Evolutionary conservation across 2,888 invertebrate genomes (phyloP), one percentile per base, ranked within the genome.

Genomic region (Punctoribates punctum): DNA sequence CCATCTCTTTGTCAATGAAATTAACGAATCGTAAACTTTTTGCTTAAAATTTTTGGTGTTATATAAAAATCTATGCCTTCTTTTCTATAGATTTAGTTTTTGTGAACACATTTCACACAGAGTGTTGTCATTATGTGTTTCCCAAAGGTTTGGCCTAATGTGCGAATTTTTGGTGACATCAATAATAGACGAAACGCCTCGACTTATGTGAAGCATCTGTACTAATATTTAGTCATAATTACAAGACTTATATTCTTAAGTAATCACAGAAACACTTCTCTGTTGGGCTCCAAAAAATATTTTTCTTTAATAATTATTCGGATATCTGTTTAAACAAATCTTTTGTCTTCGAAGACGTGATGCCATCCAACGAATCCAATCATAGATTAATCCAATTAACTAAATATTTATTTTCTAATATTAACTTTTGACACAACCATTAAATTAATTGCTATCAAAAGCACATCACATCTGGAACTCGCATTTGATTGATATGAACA

Each of bases 11-110:
- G 57, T 57, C 8, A 57, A 57, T 57, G n/a, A 20, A 57, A 57
- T 57, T 57, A 57, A 57, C 57, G 57, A 57, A 25, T 57, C 57
- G 57, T 57, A 57, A 57, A 57, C 57, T 57, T 57, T 57, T 57
- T 57, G 2, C 34, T 34, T 34, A 2, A 23, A 25, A 57, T 17
- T 57, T 57, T 57, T 57, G 11, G 57, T 57, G 57, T 57, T 57
- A 25, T 57, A 57, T 57, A 57, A 57, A 57, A 57, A 57, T 57
- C 54, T 54, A 11, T 57, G 2, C 20, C 20, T 20, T 57, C 57
- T 57, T 57, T n/a, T 17, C 27, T 65, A 65, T 29, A 29, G 29
- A 34, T 65, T 65, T 65, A 34, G 29, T 34, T 65, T 65, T 65
- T 65, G 20, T 6, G 57, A 5, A 3, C 57, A 23, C 57, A 57